phyloP scores from a whole-genome alignment of 2,888 invertebrate genomes.

The Bombylius discolor region DNA sequence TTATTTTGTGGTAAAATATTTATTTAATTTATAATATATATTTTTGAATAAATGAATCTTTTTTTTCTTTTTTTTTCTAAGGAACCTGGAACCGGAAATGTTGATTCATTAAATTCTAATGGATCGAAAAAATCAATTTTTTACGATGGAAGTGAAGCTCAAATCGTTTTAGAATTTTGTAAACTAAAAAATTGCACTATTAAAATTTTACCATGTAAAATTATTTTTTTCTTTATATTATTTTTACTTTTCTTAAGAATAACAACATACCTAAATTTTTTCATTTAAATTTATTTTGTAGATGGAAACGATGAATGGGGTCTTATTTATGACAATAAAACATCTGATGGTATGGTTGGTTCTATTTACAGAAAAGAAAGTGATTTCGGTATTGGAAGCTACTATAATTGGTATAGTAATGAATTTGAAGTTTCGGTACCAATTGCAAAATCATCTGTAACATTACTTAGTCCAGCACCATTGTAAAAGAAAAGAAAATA shows the following conservation, averaged over 20 bases:
- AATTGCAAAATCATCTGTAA: slow-evolving; percentile 30
- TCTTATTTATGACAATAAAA: slow-evolving; percentile 26
- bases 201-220: slow-evolving; percentile 28
- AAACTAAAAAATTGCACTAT: slow-evolving; percentile 26
- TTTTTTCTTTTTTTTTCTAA: slow-evolving; percentile 7
- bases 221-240: neutral
- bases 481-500: slow-evolving; percentile 17
- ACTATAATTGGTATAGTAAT: slow-evolving; percentile 32
- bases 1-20: slow-evolving; percentile 28
- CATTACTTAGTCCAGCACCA: slow-evolving; percentile 29
- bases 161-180: slow-evolving; percentile 27
- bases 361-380: slow-evolving; percentile 26
- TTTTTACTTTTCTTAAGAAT: no score
- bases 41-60: neutral
- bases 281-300: slow-evolving; percentile 6
- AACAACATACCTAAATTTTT: no score
- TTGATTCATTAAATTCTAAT: slow-evolving; percentile 23
- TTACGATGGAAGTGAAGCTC: slow-evolving; percentile 28
- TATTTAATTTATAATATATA: neutral
- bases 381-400: slow-evolving; percentile 31
- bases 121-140: slow-evolving; percentile 19
- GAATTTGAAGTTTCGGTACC: slow-evolving; percentile 28
- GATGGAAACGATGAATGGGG: slow-evolving; percentile 33
- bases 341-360: slow-evolving; percentile 29
- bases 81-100: slow-evolving; percentile 25